These are phyloP conservation scores for Globodera rostochiensis DNA, from an alignment of 1,140 invertebrate species.

Conservation along the genomic window DNA sequence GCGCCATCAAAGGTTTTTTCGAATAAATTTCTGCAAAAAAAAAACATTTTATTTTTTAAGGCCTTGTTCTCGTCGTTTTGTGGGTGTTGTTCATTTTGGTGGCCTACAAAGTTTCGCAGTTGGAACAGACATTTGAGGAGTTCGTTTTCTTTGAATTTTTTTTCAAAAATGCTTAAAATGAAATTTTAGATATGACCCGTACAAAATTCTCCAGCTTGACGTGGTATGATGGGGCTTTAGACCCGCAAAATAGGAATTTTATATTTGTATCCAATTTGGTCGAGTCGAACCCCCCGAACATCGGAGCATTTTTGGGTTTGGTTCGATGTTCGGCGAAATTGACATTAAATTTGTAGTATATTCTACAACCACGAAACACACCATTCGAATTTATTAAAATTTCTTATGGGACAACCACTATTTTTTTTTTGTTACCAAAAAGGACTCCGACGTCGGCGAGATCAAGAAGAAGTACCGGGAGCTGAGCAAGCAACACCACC, in stretches of 20 bases:
- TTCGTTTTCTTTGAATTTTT: not conserved
- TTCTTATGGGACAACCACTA: not conserved
- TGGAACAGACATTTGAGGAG: slow-evolving; percentile 95
- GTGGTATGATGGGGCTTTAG: slow-evolving; percentile 68
- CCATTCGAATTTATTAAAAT: too few relatives aligned
- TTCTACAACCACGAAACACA: too few relatives aligned
- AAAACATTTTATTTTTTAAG: not conserved
- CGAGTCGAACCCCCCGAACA: too few relatives aligned
- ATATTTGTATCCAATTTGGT: too few relatives aligned
- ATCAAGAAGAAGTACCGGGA: slow-evolving; percentile 94
- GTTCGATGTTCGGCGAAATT: too few relatives aligned
- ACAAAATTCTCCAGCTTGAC: slow-evolving; percentile 88
- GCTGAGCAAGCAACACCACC: slow-evolving; percentile 89
- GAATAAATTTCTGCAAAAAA: too few relatives aligned
- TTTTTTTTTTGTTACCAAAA: not conserved
- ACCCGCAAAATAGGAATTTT: too few relatives aligned
- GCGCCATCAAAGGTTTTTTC: slow-evolving; percentile 66
- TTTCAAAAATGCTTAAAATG: not conserved
- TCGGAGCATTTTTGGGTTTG: too few relatives aligned
- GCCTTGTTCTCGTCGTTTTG: slow-evolving; percentile 72
- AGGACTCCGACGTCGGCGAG: slow-evolving; percentile 79
- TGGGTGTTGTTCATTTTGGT: slow-evolving; percentile 85
- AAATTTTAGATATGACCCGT: slow-evolving; percentile 82
- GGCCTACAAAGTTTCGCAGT: slow-evolving; percentile 92
- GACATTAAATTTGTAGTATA: too few relatives aligned